Percentiles rank a stretch among this genome's conserved stretches.
Evolutionary conservation across 2,888 invertebrate genomes (phyloP).

Genomic region (Copidosoma aretas): DNA sequence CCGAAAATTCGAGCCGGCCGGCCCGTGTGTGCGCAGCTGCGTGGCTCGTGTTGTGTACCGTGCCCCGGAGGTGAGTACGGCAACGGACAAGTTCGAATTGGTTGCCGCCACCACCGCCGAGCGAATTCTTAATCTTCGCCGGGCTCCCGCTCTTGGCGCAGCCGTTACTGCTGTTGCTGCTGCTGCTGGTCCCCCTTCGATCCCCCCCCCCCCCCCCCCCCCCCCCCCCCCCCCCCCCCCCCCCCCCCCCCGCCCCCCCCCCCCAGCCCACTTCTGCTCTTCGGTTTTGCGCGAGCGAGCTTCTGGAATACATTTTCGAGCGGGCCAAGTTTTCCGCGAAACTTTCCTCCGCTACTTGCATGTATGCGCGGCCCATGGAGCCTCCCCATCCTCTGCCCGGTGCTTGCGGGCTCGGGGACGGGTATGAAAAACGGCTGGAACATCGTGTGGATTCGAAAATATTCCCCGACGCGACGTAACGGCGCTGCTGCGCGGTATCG

Average conservation of each 20-base stretch:
- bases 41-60: too few species aligned
- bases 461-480: too few species aligned
- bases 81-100: conserved; percentile 22
- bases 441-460: too few species aligned
- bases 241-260: not conserved
- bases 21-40: not conserved
- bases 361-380: too few species aligned
- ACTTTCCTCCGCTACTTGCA: not conserved
- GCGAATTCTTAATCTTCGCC: conserved; percentile 28
- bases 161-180: conserved; percentile 6
- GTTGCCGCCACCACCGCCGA: not conserved
- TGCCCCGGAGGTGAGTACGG: too few species aligned
- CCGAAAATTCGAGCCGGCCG: conserved; percentile 35
- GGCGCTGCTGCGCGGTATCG: too few species aligned
- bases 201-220: not conserved
- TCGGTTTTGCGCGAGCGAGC: too few species aligned
- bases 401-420: too few species aligned
- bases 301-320: not conserved
- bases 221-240: not conserved
- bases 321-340: not conserved
- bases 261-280: not conserved
- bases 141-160: conserved; percentile 14
- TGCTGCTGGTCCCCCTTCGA: not conserved
- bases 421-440: too few species aligned
- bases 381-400: too few species aligned